Conservation (phyloP, 2,888 invertebrate genomes). For the Heliconius cydno region DNA sequence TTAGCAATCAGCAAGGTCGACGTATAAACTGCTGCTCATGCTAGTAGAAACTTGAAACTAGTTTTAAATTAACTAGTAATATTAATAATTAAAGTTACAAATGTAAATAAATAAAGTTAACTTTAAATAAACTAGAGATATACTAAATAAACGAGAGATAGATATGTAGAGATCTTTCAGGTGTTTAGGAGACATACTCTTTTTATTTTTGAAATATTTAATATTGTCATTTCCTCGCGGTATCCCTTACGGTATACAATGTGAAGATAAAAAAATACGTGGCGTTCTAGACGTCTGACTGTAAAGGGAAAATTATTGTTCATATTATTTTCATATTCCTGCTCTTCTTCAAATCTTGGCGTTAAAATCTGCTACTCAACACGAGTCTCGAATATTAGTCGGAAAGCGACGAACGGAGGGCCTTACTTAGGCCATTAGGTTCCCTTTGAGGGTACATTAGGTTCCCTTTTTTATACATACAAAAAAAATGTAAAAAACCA, state of each 20-base stretch:
- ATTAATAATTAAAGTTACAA: background rate
- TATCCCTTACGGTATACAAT: no score
- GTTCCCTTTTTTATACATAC: background rate
- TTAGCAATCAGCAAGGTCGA: conserved; percentile 33
- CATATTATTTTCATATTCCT: background rate
- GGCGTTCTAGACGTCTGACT: no score
- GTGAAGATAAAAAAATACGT: no score
- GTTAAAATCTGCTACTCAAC: background rate
- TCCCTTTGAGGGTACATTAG: background rate
- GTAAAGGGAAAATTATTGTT: no score
- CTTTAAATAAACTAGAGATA: no score
- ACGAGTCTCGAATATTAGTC: background rate
- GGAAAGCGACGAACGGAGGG: background rate
- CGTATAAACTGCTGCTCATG: conserved; percentile 15
- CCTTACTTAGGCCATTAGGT: no score
- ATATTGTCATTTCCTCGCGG: no score
- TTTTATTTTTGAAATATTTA: no score
- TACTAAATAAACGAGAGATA: no score
- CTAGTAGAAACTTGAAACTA: background rate
- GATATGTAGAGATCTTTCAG: background rate
- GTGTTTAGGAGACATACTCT: no score
- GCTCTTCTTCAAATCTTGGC: background rate
- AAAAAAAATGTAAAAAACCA: background rate
- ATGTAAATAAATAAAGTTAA: background rate
- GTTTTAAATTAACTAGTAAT: background rate